These are phyloP conservation scores for Campaea margaritaria DNA, from an alignment of 2,888 invertebrate species.

Conservation along the genomic window DNA sequence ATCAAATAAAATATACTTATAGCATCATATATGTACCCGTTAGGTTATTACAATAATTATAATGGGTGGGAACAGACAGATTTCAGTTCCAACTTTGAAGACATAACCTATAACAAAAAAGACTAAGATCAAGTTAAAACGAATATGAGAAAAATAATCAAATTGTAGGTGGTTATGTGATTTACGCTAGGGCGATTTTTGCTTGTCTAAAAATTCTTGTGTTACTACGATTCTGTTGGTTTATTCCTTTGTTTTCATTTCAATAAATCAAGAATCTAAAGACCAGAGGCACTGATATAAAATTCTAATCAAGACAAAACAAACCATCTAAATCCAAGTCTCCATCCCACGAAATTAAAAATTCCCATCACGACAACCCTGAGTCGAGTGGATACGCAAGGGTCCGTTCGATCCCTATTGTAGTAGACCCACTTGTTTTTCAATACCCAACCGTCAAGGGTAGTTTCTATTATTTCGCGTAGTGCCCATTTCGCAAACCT, in stretches of 20 bases:
- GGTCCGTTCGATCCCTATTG: conserved; percentile 78
- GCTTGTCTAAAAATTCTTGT: no score
- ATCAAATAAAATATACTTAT: no score
- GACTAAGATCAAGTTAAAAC: no score
- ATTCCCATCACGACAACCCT: conserved; percentile 79
- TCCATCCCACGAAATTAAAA: conserved; percentile 34
- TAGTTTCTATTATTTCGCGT: conserved; percentile 81
- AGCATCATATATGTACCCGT: no score
- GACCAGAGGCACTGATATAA: neutral
- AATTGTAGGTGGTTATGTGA: no score
- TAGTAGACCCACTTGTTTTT: conserved; percentile 81
- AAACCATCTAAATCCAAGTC: conserved; percentile 9
- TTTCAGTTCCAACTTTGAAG: no score
- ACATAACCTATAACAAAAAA: no score
- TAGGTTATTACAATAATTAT: no score
- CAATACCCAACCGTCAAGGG: conserved; percentile 65
- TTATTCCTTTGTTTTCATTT: neutral
- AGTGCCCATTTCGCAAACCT: conserved; percentile 55
- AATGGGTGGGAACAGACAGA: no score
- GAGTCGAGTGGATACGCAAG: conserved; percentile 61
- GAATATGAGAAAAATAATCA: no score
- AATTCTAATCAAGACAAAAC: conserved; percentile 6
- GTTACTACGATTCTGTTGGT: neutral
- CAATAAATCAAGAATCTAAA: no score
- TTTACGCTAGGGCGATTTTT: no score